A percentile compares a stretch with the other conserved stretches of the same genome.
Evolutionary conservation across 2,888 invertebrate species (phyloP).

Genomic region (Sepioteuthis lessoniana): DNA sequence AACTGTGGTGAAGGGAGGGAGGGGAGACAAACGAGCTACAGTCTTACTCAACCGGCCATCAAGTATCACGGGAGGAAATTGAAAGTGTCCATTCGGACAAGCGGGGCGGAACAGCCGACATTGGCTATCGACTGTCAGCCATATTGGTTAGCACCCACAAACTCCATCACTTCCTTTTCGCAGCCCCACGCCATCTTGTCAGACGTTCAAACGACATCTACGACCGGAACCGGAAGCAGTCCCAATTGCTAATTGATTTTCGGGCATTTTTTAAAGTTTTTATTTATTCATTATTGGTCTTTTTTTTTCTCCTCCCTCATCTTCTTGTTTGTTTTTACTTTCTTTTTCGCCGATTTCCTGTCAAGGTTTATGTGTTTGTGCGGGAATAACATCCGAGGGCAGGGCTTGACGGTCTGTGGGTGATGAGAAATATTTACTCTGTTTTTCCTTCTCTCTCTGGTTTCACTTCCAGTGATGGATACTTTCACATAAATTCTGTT

Average conservation of each 20-base stretch:
- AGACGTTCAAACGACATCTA: slow-evolving; percentile 33
- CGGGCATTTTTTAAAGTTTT: neutral
- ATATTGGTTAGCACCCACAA: neutral
- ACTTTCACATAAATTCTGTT: slow-evolving; percentile 2
- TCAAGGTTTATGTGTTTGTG: neutral
- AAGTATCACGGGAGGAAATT: slow-evolving; percentile 33
- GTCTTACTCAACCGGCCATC: neutral
- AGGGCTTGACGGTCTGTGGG: neutral
- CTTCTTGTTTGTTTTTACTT: neutral
- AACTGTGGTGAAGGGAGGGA: neutral
- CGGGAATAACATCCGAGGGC: neutral
- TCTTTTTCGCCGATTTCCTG: neutral
- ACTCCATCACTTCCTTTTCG: slow-evolving; percentile 33
- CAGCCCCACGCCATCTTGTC: neutral
- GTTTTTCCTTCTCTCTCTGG: neutral
- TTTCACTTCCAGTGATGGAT: neutral
- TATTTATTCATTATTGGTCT: neutral
- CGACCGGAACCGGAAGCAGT: slow-evolving; percentile 33
- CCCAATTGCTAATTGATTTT: slow-evolving; percentile 33
- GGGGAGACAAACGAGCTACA: neutral
- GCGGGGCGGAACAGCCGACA: slow-evolving; percentile 5
- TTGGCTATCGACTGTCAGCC: slow-evolving; percentile 11
- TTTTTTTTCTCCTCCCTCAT: neutral
- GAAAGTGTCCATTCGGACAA: slow-evolving; percentile 33
- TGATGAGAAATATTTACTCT: neutral